Evolutionary conservation across 2,113 vertebrate species (phyloP), one percentile per base, ranked within the genome.

Genomic region (Oreotrochilus melanogaster): DNA sequence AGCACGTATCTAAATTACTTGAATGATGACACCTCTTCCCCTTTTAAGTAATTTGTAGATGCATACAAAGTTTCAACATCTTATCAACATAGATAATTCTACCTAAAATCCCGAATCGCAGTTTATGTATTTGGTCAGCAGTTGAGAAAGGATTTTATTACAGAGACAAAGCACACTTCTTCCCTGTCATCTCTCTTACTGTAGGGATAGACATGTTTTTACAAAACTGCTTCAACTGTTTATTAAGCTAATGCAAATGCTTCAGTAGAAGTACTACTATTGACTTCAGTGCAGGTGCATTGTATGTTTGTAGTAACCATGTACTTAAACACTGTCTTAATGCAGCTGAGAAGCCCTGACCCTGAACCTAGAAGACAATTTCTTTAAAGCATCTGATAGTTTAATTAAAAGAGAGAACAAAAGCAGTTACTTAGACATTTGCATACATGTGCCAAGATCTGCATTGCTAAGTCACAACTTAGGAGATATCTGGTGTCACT

Each of bases 401-500:
- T 69, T 42, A 75, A 78, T 0, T 3, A 42, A 78, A 56, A 78
- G 51, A 66, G 23, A 79, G 33, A 86, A 89, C 24, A 75, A 45
- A 58, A 91, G 43, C 30, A 42, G 28, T 80, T 70, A 73, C 27
- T 78, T 45, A 78, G 2, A 53, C 5, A 78, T 60, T 81, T 85
- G 37, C 61, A 75, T 18, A 43, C 3, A n/a, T 3, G 10, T 24
- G 22, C 22, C 30, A 61, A 57, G 8, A 27, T 73, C 51, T 47
- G n/a, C 18, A 58, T 17, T 24, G 31, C 75, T 30, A 31, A 88
- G 31, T 58, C 86, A 81, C 42, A 50, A 14, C 18, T 86, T 53
- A 31, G 27, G 30, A 75, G n/a, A 79, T 24, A 83, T 45, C 47
- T n/a, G 18, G 18, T 47, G 48, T 48, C 35, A 97, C 98, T 98